Evolutionary conservation across 2,888 invertebrate species (phyloP), one percentile per base, ranked within the genome.

Genomic region (Brachycybe producta): DNA sequence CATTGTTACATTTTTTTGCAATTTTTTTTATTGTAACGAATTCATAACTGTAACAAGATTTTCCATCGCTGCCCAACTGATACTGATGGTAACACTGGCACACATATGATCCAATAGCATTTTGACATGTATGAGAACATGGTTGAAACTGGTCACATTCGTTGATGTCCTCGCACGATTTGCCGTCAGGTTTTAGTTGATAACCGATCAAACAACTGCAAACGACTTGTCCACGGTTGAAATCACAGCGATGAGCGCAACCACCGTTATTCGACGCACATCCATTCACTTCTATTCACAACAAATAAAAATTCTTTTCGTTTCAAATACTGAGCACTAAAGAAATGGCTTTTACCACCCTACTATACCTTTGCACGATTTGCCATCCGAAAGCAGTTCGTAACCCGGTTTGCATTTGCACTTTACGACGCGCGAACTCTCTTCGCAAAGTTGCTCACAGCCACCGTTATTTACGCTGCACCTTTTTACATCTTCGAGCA

Each of bases 371-470:
- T 57, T 75, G 68, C 90, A 91, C 30, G 84, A 79, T 53, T 72
- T 71, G 27, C 77, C 78, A 65, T 90, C 84, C 26, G 70, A 64
- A 51, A 73, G 75, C 49, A 90, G 70, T 3, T 77, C 68, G 62
- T 78, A 90, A 2, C 90, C 90, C 28, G 78, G 67, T 11, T 76
- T 74, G 63, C 90, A 91, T 45, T 77, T 71, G 61, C 90, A 91
- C 19, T 76, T 56, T n/a, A 57, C 56, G 19, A 58, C 58, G 17
- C 55, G 53, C 2, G 47, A 47, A 11, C 58, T 57, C 5, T 58
- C 55, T 35, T 59, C 49, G 62, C 86, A 87, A 2, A 74, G 64
- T 57, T 82, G 82, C 53, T 79, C 76, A 59, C 85, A 86, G 26
- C 43, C 43, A 27, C 43, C 43, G 28, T 43, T 43, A 15, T 43